These are phyloP conservation scores for Leptosomus discolor DNA, from an alignment of 2,113 vertebrate species.

Conservation along the genomic window DNA sequence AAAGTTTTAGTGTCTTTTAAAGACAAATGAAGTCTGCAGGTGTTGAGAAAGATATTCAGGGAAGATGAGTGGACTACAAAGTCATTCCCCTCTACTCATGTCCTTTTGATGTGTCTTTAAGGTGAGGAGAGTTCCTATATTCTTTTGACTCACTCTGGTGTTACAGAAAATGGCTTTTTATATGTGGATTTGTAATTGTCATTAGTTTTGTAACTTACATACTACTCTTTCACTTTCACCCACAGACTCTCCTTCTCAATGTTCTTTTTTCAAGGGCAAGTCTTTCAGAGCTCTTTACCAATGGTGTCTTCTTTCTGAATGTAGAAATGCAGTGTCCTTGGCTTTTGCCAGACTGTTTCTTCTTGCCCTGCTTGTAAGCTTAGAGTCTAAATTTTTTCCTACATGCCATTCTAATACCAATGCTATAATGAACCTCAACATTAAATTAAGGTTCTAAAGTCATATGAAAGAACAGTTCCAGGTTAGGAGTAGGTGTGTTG, in stretches of 20 bases:
- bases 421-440: rapidly evolving
- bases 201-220: not conserved
- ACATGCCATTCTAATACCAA: not conserved
- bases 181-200: not conserved
- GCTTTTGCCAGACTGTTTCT: not conserved
- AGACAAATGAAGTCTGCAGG: not conserved
- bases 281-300: not conserved
- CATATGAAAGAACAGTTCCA: rapidly evolving
- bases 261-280: not conserved
- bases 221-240: not conserved
- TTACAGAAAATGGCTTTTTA: not conserved
- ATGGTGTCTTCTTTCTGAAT: not conserved
- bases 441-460: not conserved
- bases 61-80: not conserved
- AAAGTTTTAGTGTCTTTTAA: not conserved
- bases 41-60: not conserved
- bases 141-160: not conserved
- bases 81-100: not conserved
- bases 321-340: not conserved
- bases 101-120: rapidly evolving
- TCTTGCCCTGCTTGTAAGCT: not conserved
- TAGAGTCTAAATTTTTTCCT: not conserved
- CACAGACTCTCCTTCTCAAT: not conserved
- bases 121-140: not conserved
- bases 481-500: not conserved